Evolutionary conservation across 2,113 vertebrate species (phyloP).

Genomic region (Sceloporus undulatus): DNA sequence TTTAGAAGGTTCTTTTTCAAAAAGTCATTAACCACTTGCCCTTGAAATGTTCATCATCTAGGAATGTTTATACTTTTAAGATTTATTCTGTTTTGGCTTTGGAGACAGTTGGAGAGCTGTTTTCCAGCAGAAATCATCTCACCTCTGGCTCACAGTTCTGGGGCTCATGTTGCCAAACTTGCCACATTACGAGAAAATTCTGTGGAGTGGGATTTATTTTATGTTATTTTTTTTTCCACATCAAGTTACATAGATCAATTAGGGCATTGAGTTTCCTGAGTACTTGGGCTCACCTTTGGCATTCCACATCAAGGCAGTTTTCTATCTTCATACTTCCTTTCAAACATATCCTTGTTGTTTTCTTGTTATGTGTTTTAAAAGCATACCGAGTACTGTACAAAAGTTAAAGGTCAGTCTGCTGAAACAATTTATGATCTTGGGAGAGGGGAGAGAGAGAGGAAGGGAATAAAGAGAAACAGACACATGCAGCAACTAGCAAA

Average conservation of each 20-base stretch:
- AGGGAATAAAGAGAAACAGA: neutral
- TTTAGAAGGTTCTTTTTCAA: neutral
- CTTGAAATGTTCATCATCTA: neutral
- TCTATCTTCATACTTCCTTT: neutral
- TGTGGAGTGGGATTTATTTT: slow-evolving; percentile 19
- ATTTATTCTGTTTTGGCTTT: neutral
- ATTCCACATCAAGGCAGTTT: neutral
- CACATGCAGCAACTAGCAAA: neutral
- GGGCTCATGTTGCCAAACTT: neutral
- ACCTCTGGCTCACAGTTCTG: neutral
- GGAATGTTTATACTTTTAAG: neutral
- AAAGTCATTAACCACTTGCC: neutral
- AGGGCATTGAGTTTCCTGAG: no score
- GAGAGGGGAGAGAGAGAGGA: neutral
- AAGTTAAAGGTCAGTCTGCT: neutral
- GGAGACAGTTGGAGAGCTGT: neutral
- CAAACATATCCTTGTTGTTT: neutral
- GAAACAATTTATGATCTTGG: neutral
- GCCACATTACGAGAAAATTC: slow-evolving; percentile 18
- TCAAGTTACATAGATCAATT: neutral
- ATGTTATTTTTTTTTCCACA: slow-evolving; percentile 26
- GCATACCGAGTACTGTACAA: neutral
- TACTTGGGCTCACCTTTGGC: neutral
- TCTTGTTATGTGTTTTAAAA: neutral
- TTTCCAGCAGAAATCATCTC: neutral